Evolutionary conservation across 2,888 invertebrate genomes (phyloP), one percentile per base, ranked within the genome.

Genomic region (Cerastoderma edule): DNA sequence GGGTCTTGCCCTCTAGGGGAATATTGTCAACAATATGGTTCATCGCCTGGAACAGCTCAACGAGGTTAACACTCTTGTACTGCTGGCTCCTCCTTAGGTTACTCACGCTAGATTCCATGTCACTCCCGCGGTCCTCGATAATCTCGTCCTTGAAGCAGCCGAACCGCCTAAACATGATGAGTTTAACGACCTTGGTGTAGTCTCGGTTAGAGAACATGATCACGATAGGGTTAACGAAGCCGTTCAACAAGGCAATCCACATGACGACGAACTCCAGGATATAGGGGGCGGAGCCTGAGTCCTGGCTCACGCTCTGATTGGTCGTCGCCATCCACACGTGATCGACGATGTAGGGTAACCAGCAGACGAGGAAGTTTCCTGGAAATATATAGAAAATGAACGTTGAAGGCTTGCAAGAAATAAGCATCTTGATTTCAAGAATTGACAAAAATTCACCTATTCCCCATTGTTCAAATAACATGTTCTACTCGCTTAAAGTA

Each of bases 191-290:
- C 32, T 66, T 65, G 27, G 75, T 72, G 35, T 79, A 87, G 75
- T 89, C 88, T 28, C 83, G 73, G 75, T 88, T 89, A 46, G 87
- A 80, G 16, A 83, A 19, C 69, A 87, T 85, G 53, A 88, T 85
- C 35, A 89, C 83, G 30, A 87, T 75, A 2, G 89, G 89, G 68
- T 89, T 89, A 16, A 88, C 69, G 56, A 86, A 83, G 54, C 88
- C 84, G 82, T 88, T 89, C 30, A 83, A 65, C 63, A 89, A 85
- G 44, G 87, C 88, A 13, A 89, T 67, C 16, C 87, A 83, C 56
- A 87, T 86, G 32, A 86, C 85, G 65, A 85, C 67, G 33, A 89
- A 81, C 70, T 89, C 88, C 10, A 84, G 83, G 22, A 83, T 67
- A 77, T 89, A 89, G 2, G 88, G 87, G 66, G 88, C 80, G 39